Conservation (phyloP, 2,113 vertebrate genomes). For the Phylloscopus trochiloides region DNA sequence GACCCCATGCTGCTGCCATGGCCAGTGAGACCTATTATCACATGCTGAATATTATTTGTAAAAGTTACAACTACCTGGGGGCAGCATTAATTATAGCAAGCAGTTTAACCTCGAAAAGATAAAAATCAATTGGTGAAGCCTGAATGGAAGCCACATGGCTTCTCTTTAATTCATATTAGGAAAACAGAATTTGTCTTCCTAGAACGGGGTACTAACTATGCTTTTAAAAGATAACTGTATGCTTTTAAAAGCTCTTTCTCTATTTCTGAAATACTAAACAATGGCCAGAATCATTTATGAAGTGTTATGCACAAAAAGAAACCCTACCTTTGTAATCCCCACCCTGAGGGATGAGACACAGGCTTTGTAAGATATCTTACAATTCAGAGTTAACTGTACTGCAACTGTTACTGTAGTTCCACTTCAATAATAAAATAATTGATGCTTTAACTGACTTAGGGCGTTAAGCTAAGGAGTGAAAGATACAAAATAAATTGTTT, state of each 20-base stretch:
- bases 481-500: neutral
- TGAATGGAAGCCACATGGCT: slow-evolving; percentile 3
- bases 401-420: neutral
- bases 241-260: neutral
- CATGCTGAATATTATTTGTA: slow-evolving; percentile 33
- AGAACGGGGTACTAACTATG: neutral
- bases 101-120: slow-evolving; percentile 9
- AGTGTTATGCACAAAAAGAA: neutral
- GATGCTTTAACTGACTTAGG: neutral
- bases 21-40: slow-evolving; percentile 17
- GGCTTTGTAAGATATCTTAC: neutral
- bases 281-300: neutral
- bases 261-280: neutral
- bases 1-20: slow-evolving; percentile 6
- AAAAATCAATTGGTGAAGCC: neutral
- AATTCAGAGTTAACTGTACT: neutral
- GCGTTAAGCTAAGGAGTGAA: neutral
- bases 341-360: neutral
- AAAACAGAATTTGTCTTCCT: neutral
- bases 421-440: neutral
- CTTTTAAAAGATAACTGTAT: neutral
- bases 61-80: neutral
- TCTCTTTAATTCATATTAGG: neutral
- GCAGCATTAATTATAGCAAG: slow-evolving; percentile 28
- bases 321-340: neutral